These are phyloP conservation scores for Glossophaga mutica DNA, from an alignment of 2,797 vertebrate genomes.

Conservation along the genomic window DNA sequence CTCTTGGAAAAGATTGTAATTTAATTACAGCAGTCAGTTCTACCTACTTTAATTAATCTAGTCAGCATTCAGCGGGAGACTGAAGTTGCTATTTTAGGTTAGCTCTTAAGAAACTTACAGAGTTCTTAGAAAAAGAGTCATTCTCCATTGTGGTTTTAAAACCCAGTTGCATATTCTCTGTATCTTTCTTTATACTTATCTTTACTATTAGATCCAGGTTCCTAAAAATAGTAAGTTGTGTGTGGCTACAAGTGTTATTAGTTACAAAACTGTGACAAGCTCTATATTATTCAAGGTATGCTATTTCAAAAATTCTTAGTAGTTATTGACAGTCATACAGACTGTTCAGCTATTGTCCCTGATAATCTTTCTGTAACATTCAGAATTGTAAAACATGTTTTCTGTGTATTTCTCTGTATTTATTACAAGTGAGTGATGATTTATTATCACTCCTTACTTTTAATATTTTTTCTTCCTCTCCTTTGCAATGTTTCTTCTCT, in stretches of 20 bases:
- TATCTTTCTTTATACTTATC: not conserved
- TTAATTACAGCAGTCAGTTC: constrained; percentile 56
- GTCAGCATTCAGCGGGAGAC: constrained; percentile 38
- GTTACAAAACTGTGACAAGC: not conserved
- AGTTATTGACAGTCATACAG: not conserved
- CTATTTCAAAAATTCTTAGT: not conserved
- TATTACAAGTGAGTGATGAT: not conserved
- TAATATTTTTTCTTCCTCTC: not conserved
- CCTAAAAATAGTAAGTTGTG: not conserved
- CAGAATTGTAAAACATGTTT: not conserved
- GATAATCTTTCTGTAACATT: not conserved
- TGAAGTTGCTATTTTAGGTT: constrained; percentile 38
- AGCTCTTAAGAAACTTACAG: not conserved
- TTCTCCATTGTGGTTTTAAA: not conserved
- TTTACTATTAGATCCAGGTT: not conserved
- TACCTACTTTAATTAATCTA: constrained; percentile 53
- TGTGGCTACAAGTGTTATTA: not conserved
- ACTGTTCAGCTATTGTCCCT: not conserved
- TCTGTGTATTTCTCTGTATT: not conserved
- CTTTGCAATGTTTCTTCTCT: not conserved
- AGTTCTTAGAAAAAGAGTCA: not conserved
- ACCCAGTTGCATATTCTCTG: not conserved
- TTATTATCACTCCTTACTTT: not conserved
- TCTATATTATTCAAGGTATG: not conserved
- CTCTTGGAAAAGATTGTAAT: constrained; percentile 45